These are phyloP conservation scores for Vulpes ferrilata DNA, from an alignment of 2,113 vertebrate genomes.

Conservation along the genomic window DNA sequence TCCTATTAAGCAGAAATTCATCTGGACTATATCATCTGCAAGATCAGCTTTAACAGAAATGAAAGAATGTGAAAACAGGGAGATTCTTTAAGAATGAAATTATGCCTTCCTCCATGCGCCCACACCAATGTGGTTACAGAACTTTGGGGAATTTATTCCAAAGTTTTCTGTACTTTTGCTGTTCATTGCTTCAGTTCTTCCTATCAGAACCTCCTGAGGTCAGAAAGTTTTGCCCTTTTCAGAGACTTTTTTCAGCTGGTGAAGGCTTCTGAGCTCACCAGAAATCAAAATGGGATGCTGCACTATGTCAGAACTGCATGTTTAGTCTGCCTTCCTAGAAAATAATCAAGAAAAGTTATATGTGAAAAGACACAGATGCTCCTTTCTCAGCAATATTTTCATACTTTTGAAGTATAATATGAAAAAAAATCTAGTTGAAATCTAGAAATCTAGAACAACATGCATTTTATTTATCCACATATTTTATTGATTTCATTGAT, in stretches of 20 bases:
- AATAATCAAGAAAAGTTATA: conserved; percentile 90
- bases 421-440: conserved; percentile 62
- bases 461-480: conserved; percentile 12
- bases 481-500: conserved; percentile 59
- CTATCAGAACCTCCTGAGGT: conserved; percentile 68
- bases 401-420: conserved; percentile 81
- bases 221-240: conserved; percentile 77
- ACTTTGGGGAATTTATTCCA: conserved; percentile 61
- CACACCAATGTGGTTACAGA: conserved; percentile 43
- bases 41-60: conserved; percentile 60
- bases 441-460: conserved; percentile 43
- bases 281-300: conserved; percentile 88
- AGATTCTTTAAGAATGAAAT: conserved; percentile 41
- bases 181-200: conserved; percentile 53
- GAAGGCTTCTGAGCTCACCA: conserved; percentile 83
- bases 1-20: conserved; percentile 70
- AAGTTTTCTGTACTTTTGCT: conserved; percentile 54
- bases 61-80: conserved; percentile 58
- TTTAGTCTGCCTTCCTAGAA: conserved; percentile 89
- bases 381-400: conserved; percentile 79
- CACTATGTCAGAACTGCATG: conserved; percentile 87
- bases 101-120: not conserved
- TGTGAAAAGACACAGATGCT: conserved; percentile 90
- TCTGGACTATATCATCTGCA: conserved; percentile 74
- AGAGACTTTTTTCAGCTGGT: conserved; percentile 78